Percentiles rank a stretch among this genome's conserved stretches.
Evolutionary conservation across 2,797 vertebrate genomes (phyloP).

Genomic region (Poliocrania exsul): DNA sequence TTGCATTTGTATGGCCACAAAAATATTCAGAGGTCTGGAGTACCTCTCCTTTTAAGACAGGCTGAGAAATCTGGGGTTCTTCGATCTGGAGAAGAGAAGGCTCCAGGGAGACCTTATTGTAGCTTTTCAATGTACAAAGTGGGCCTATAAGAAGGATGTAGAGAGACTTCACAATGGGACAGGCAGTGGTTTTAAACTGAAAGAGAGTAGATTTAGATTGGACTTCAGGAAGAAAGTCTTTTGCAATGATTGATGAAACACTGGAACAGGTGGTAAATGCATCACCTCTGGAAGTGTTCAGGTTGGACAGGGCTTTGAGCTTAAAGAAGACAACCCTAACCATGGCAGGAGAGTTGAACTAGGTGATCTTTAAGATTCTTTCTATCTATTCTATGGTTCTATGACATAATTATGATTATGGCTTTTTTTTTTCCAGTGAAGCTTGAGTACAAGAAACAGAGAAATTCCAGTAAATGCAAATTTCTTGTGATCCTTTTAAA

Average conservation of each 20-base stretch:
- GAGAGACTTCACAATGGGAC: neutral
- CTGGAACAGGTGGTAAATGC: neutral
- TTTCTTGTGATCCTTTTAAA: neutral
- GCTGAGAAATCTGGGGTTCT: neutral
- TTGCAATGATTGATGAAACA: neutral
- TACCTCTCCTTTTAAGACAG: neutral
- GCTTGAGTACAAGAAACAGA: neutral
- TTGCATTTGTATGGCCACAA: neutral
- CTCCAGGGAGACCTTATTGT: accelerated
- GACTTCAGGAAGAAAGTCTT: neutral
- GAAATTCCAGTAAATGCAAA: neutral
- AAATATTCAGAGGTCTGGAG: neutral
- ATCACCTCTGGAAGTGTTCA: neutral
- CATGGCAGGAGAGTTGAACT: neutral
- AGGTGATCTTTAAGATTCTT: neutral
- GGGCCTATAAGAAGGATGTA: neutral
- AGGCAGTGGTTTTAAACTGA: neutral
- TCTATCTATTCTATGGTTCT: neutral
- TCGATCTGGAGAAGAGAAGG: neutral
- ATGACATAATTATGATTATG: too few relatives aligned
- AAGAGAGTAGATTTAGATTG: neutral
- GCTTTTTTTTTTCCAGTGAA: neutral
- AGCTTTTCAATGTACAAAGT: neutral
- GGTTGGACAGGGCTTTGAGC: neutral
- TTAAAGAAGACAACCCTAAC: neutral